These are phyloP conservation scores for Diplodus puntazzo DNA, from an alignment of 2,797 vertebrate species.

Conservation along the genomic window DNA sequence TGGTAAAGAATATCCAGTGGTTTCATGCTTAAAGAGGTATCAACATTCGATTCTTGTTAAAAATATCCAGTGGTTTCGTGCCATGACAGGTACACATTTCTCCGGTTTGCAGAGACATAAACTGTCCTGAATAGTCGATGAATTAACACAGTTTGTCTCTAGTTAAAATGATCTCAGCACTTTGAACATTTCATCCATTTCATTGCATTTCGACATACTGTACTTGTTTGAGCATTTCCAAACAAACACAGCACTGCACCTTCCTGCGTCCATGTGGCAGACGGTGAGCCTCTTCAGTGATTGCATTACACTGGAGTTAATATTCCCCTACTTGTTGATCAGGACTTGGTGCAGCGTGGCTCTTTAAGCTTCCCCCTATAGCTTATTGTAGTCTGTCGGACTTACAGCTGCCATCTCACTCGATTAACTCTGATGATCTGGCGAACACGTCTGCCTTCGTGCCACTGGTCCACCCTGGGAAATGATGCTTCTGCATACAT, in stretches of 20 bases:
- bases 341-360: constrained; percentile 28
- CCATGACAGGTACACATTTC: no score
- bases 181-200: no score
- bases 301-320: constrained; percentile 52
- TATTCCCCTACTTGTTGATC: constrained; percentile 62
- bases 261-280: constrained; percentile 29
- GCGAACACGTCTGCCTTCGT: constrained; percentile 47
- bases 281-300: constrained; percentile 19
- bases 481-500: constrained; percentile 30
- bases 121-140: neutral
- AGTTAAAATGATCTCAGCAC: neutral
- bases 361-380: constrained; percentile 45
- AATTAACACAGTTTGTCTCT: neutral
- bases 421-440: constrained; percentile 56
- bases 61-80: no score
- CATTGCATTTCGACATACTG: no score
- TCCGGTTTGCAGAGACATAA: no score
- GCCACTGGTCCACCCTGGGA: constrained; percentile 37
- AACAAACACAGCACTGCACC: neutral
- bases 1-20: no score
- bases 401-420: constrained; percentile 65
- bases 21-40: no score
- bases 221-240: no score
- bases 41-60: no score
- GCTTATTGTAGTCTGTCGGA: constrained; percentile 65